Percentiles rank a stretch among this genome's conserved stretches.
Conservation (phyloP, 2,888 invertebrate genomes). For the Cabera pusaria region DNA sequence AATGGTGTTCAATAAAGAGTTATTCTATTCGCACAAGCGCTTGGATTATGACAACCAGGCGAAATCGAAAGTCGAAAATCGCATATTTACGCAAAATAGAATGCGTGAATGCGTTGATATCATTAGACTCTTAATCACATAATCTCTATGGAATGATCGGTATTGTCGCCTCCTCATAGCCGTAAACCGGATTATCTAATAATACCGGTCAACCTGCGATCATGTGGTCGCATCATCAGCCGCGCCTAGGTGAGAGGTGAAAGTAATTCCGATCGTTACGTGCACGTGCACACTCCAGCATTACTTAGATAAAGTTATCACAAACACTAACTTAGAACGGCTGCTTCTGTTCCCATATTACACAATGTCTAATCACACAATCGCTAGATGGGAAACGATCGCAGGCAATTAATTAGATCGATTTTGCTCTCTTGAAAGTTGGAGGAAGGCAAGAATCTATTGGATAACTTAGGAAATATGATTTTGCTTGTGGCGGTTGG, state of each 20-base stretch:
- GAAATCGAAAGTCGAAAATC: too few relatives aligned
- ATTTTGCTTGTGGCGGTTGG: too few relatives aligned
- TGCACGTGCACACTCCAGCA: slow-evolving; percentile 19
- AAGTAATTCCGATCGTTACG: slow-evolving; percentile 45
- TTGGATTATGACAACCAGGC: too few relatives aligned
- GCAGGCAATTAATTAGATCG: slow-evolving; percentile 7
- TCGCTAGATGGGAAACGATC: slow-evolving; percentile 16
- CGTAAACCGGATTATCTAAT: slow-evolving; percentile 27
- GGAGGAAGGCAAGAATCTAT: slow-evolving; percentile 10
- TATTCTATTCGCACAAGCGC: too few relatives aligned
- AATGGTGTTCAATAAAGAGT: too few relatives aligned
- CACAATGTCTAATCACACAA: slow-evolving; percentile 19
- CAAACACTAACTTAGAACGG: slow-evolving; percentile 6
- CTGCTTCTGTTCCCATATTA: slow-evolving; percentile 24
- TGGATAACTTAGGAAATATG: neutral
- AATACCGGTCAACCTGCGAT: slow-evolving; percentile 19
- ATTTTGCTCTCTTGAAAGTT: slow-evolving; percentile 13
- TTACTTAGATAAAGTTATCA: slow-evolving; percentile 6
- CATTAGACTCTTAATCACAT: too few relatives aligned
- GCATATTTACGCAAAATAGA: too few relatives aligned
- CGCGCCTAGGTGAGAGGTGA: slow-evolving; percentile 56
- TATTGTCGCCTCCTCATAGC: slow-evolving; percentile 11
- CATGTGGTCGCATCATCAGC: slow-evolving; percentile 46
- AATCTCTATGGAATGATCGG: slow-evolving; percentile 4
- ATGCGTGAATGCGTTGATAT: too few relatives aligned